Evolutionary conservation across 1,140 invertebrate species (phyloP).

Genomic region (Drosophila equinoxialis): DNA sequence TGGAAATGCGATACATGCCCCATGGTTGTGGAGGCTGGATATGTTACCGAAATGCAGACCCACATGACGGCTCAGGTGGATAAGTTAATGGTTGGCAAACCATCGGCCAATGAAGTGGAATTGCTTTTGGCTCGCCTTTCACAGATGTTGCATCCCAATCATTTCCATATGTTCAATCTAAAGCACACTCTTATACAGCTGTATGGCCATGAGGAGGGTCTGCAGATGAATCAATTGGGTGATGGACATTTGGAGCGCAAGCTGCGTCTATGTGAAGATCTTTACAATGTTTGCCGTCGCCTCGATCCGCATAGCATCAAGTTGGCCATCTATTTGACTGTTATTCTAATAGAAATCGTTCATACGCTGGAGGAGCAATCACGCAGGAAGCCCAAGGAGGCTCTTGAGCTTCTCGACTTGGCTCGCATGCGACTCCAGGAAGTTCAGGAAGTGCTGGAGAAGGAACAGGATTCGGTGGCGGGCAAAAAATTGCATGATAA

Average conservation of each 20-base stretch:
- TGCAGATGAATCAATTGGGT: constrained; percentile 84
- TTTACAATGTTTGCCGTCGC: constrained; percentile 86
- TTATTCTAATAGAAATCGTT: constrained; percentile 88
- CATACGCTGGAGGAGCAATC: constrained; percentile 85
- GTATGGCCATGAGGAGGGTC: constrained; percentile 87
- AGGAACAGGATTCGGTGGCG: constrained; percentile 70
- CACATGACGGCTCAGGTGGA: constrained; percentile 91
- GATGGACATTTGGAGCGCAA: constrained; percentile 86
- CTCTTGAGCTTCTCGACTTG: constrained; percentile 18
- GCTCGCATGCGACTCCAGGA: constrained; percentile 60
- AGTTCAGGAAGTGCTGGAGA: constrained; percentile 57
- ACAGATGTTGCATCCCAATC: constrained; percentile 90
- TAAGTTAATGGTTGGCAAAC: constrained; percentile 85
- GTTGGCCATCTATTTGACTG: constrained; percentile 88
- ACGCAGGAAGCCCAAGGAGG: constrained; percentile 78
- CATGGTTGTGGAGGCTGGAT: constrained; percentile 84
- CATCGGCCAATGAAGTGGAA: constrained; percentile 86
- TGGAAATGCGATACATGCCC: constrained; percentile 90
- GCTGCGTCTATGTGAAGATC: constrained; percentile 87
- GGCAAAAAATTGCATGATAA: constrained; percentile 71
- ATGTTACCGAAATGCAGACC: constrained; percentile 85
- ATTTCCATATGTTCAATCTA: constrained; percentile 91
- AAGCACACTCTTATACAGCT: constrained; percentile 92
- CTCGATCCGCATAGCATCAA: constrained; percentile 89
- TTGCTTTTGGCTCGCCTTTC: constrained; percentile 86